These are phyloP conservation scores for Maniola jurtina DNA, from an alignment of 1,140 invertebrate species.

Conservation along the genomic window DNA sequence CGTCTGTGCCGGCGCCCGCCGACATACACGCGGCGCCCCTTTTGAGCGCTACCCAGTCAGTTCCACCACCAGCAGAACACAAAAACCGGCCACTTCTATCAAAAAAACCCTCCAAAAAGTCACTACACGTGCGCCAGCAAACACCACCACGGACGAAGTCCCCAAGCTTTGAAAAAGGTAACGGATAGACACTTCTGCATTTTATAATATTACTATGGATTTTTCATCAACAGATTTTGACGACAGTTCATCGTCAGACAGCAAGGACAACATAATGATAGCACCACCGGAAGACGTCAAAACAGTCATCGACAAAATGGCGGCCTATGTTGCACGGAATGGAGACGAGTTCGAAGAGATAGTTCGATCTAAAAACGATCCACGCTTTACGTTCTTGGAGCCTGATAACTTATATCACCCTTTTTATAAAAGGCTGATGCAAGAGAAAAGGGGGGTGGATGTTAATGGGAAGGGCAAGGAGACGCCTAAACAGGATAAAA, in stretches of 20 bases:
- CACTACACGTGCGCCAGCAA: too few relatives aligned
- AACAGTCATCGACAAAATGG: constrained; percentile 97
- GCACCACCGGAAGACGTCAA: constrained; percentile 89
- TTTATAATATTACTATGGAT: neutral
- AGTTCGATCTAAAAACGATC: constrained; percentile 91
- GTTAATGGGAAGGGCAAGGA: constrained; percentile 60
- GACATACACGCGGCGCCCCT: too few relatives aligned
- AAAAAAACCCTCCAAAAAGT: too few relatives aligned
- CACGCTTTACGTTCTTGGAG: constrained; percentile 90
- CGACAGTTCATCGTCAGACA: constrained; percentile 52
- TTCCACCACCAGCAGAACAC: too few relatives aligned
- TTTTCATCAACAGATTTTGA: constrained; percentile 47
- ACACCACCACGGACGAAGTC: too few relatives aligned
- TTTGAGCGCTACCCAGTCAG: too few relatives aligned
- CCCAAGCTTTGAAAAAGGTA: too few relatives aligned
- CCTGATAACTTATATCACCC: constrained; percentile 85
- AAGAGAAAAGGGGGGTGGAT: constrained; percentile 46
- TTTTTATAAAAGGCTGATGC: constrained; percentile 85
- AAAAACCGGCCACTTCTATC: too few relatives aligned
- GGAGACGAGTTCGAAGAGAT: constrained; percentile 95
- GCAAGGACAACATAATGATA: constrained; percentile 71
- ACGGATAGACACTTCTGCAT: too few relatives aligned
- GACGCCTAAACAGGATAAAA: constrained; percentile 63
- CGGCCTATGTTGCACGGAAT: constrained; percentile 96
- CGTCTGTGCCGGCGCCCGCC: too few relatives aligned